Evolutionary conservation across 2,888 invertebrate species (phyloP), one percentile per base, ranked within the genome.

Genomic region (Agapetus fuscipes): DNA sequence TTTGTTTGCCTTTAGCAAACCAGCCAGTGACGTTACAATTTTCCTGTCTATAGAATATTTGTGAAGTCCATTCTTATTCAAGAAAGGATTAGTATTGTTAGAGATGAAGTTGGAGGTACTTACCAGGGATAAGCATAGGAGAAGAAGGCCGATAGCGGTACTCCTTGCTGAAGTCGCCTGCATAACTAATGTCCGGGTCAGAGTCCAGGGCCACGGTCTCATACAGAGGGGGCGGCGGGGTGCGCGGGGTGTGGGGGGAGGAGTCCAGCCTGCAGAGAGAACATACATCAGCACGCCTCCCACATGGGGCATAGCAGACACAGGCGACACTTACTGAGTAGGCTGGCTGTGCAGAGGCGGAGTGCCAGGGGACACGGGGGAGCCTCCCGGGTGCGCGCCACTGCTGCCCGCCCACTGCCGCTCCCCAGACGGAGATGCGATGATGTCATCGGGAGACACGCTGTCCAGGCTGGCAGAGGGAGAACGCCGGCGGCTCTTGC

Each of bases 201-300:
- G 66, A 66, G 47, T 71, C 71, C 42, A 66, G 65, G 11, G 67
- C 66, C 27, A 66, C 67, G 2, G 64, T 64, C 45, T 68, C 67
- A 49, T 72, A 72, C 55, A 69, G 71, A 2, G 56, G 57, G 41
- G 64, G 57, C 0, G 76, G 76, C 1, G 78, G 78, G 34, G 67
- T 63, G 1, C 73, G 66, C 1, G 83, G 83, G 3, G 83, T 83
- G 57, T 83, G 83, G 0, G 83, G 83, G 1, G 83, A 83, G 34
- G 62, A 56, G 1, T n/a, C n/a, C n/a, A n/a, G n/a, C n/a, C n/a
- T n/a, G n/a, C n/a, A n/a, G n/a, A n/a, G 67, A 67, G 3, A 66
- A 66, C 37, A n/a, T n/a, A n/a, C n/a, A n/a, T n/a, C n/a, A 56
- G 59, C 0, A 55, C 52, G 36, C 56, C 57, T n/a, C n/a, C n/a